phyloP scores from a whole-genome alignment of 1,140 invertebrate species.

The Drosophila pseudoananassae region DNA sequence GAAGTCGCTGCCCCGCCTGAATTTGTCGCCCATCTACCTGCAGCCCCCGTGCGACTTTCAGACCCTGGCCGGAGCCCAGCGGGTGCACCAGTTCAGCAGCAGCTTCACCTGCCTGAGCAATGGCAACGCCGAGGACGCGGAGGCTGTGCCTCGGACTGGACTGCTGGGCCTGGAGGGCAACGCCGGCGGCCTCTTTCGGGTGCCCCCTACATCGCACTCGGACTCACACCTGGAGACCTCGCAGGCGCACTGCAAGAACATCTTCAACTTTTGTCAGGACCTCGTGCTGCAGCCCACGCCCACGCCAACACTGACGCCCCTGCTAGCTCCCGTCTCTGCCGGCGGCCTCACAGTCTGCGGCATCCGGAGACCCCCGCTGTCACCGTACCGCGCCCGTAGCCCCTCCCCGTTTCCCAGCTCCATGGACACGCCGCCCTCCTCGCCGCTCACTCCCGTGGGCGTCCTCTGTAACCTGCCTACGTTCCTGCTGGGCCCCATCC shows the following conservation, averaged over 20 bases:
- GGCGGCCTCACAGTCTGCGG: conserved; percentile 46
- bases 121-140: conserved; percentile 31
- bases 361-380: conserved; percentile 69
- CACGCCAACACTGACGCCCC: conserved; percentile 2
- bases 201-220: conserved; percentile 62
- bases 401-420: conserved; percentile 74
- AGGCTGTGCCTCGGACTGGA: conserved; percentile 1
- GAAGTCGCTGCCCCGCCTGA: conserved; percentile 60
- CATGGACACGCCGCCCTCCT: conserved; percentile 78
- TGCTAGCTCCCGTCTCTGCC: conserved; percentile 4
- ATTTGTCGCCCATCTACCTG: conserved; percentile 75
- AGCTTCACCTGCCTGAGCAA: conserved; percentile 76
- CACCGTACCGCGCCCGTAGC: conserved; percentile 73
- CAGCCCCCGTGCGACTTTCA: conserved; percentile 61
- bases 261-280: conserved; percentile 80
- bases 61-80: conserved; percentile 14
- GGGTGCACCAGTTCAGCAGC: conserved; percentile 63
- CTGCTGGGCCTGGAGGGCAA: conserved; percentile 32
- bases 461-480: conserved; percentile 84
- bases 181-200: conserved; percentile 40
- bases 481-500: conserved; percentile 86
- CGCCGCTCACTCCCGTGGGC: conserved; percentile 75
- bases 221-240: conserved; percentile 73
- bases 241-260: conserved; percentile 67
- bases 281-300: conserved; percentile 59